A percentile compares a stretch with the other conserved stretches of the same genome.
phyloP scores from a whole-genome alignment of 1,140 invertebrate species.

The Pseudomyrmex pallidus region DNA sequence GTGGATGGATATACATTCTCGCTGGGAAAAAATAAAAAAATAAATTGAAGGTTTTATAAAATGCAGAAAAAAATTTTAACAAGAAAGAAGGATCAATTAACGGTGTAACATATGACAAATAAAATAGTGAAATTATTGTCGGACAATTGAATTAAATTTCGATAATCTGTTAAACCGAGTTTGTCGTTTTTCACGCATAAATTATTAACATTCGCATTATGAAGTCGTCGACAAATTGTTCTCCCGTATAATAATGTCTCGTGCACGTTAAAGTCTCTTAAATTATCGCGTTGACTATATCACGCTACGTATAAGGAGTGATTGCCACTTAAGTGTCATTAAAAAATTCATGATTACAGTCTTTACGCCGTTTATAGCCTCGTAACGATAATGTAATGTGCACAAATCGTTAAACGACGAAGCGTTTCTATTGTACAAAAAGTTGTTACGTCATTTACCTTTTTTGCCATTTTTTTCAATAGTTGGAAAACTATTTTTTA shows the following conservation, averaged over 20 bases:
- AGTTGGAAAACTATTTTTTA: neutral
- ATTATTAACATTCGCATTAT: neutral
- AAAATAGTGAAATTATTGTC: too few relatives aligned
- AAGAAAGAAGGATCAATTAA: too few relatives aligned
- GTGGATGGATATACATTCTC: slow-evolving; percentile 89
- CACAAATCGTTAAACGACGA: slow-evolving; percentile 1
- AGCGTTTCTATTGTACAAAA: neutral
- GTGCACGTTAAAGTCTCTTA: too few relatives aligned
- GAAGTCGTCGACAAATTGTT: neutral
- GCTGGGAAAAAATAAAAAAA: slow-evolving; percentile 69
- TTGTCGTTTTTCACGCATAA: neutral
- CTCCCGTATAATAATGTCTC: too few relatives aligned
- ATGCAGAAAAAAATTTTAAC: too few relatives aligned
- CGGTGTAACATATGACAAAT: too few relatives aligned
- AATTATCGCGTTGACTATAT: neutral
- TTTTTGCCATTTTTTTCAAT: slow-evolving; percentile 38
- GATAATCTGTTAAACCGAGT: too few relatives aligned
- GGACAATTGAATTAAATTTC: too few relatives aligned
- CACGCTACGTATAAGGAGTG: neutral
- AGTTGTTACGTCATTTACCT: slow-evolving; percentile 14
- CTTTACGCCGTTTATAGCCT: neutral
- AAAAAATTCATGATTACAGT: slow-evolving; percentile 28
- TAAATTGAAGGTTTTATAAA: neutral
- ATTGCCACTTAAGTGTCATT: slow-evolving; percentile 17
- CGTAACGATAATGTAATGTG: neutral